Evolutionary conservation across 2,113 vertebrate genomes (phyloP).

Genomic region (Nesoenas mayeri): DNA sequence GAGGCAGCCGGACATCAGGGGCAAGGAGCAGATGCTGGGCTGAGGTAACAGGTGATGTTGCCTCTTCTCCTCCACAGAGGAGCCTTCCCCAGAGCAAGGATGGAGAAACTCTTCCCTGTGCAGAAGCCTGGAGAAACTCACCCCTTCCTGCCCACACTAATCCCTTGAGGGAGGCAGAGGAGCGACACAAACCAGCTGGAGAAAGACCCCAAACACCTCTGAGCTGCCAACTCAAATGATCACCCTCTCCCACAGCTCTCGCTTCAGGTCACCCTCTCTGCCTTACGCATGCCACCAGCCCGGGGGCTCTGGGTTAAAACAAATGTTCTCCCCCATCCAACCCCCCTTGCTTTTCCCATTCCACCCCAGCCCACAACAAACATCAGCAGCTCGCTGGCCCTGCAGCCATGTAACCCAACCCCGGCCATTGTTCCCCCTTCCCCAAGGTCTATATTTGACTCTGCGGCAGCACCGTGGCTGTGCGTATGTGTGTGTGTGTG

Average conservation of each 20-base stretch:
- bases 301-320: slow-evolving; percentile 42
- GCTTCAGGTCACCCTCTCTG: neutral
- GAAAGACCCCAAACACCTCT: neutral
- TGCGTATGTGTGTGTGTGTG: neutral
- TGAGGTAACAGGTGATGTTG: neutral
- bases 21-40: neutral
- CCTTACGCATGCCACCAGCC: neutral
- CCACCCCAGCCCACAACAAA: slow-evolving; percentile 57
- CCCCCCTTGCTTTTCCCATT: slow-evolving; percentile 50
- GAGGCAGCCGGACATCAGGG: slow-evolving; percentile 46
- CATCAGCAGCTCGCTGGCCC: slow-evolving; percentile 63
- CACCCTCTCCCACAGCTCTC: neutral
- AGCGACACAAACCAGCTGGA: slow-evolving; percentile 11
- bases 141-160: neutral
- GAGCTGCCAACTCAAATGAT: slow-evolving; percentile 24
- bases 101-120: neutral
- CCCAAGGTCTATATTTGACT: slow-evolving; percentile 71
- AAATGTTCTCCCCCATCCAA: slow-evolving; percentile 56
- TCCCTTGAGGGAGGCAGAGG: neutral
- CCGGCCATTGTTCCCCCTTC: slow-evolving; percentile 67
- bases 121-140: neutral
- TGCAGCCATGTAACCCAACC: slow-evolving; percentile 74
- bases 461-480: slow-evolving; percentile 27
- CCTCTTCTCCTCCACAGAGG: neutral
- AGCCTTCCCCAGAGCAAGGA: neutral